These are phyloP conservation scores for Dreissena rostriformis DNA, from an alignment of 1,140 invertebrate genomes.

Conservation along the genomic window DNA sequence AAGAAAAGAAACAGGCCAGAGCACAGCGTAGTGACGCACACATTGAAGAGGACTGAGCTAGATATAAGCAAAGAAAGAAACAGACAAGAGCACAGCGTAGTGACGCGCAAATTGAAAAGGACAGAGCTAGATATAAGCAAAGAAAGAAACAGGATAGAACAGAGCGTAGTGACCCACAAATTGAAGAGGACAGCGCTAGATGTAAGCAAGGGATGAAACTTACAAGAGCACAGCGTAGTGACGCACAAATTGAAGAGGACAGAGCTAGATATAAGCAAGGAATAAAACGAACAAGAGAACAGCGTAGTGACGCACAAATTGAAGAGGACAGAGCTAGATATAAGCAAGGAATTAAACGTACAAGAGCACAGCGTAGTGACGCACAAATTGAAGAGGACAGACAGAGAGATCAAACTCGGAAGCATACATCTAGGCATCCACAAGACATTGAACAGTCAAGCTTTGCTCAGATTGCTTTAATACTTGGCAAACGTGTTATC, in stretches of 20 bases:
- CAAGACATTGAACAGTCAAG: not conserved
- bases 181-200: not conserved
- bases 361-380: not conserved
- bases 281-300: not conserved
- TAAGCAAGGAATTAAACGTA: not conserved
- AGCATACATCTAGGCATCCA: conserved; percentile 1
- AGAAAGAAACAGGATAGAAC: not conserved
- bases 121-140: not conserved
- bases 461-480: not conserved
- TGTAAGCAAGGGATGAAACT: not conserved
- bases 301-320: not conserved
- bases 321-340: not conserved
- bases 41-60: not conserved
- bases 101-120: not conserved
- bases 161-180: not conserved
- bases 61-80: not conserved
- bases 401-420: not conserved
- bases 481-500: too few relatives aligned
- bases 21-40: not conserved
- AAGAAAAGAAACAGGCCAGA: not conserved
- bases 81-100: not conserved
- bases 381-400: not conserved
- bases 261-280: not conserved
- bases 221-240: not conserved
- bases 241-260: not conserved